These are phyloP conservation scores for Syngnathoides biaculeatus DNA, from an alignment of 2,113 vertebrate genomes.

Conservation along the genomic window DNA sequence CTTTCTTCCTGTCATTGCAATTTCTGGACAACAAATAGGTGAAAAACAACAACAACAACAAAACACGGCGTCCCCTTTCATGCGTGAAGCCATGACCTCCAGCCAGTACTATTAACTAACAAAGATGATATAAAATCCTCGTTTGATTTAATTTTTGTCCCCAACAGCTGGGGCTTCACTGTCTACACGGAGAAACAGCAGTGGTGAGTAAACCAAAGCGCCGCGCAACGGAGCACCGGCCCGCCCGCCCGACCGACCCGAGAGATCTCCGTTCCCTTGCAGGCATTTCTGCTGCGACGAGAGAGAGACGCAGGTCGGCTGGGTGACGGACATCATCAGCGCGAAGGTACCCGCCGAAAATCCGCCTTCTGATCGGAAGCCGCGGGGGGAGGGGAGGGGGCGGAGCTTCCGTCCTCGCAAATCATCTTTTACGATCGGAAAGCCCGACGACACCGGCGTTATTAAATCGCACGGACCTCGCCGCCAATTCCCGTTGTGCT, in stretches of 20 bases:
- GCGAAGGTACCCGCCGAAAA: conserved; percentile 76
- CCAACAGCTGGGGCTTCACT: conserved; percentile 88
- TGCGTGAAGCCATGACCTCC: too few species aligned
- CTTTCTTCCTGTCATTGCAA: too few species aligned
- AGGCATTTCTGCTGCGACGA: conserved; percentile 91
- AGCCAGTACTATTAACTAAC: too few species aligned
- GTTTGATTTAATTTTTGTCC: too few species aligned
- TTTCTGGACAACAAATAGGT: too few species aligned
- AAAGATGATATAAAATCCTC: too few species aligned
- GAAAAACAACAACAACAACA: too few species aligned
- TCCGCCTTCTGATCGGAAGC: neutral
- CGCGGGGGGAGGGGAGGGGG: too few species aligned
- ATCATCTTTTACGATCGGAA: conserved; percentile 25
- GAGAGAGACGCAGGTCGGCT: conserved; percentile 78
- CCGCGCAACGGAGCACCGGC: neutral
- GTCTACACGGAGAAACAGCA: conserved; percentile 88
- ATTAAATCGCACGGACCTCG: conserved; percentile 36
- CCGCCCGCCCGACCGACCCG: too few species aligned
- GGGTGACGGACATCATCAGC: conserved; percentile 83
- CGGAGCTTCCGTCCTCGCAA: conserved; percentile 13
- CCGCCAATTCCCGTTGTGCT: conserved; percentile 28
- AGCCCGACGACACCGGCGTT: conserved; percentile 20
- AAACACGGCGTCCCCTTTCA: too few species aligned
- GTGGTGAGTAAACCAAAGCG: conserved; percentile 77
- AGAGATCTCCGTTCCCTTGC: conserved; percentile 28